These are phyloP conservation scores for Prorops nasuta DNA, from an alignment of 1,140 invertebrate species.

Conservation along the genomic window DNA sequence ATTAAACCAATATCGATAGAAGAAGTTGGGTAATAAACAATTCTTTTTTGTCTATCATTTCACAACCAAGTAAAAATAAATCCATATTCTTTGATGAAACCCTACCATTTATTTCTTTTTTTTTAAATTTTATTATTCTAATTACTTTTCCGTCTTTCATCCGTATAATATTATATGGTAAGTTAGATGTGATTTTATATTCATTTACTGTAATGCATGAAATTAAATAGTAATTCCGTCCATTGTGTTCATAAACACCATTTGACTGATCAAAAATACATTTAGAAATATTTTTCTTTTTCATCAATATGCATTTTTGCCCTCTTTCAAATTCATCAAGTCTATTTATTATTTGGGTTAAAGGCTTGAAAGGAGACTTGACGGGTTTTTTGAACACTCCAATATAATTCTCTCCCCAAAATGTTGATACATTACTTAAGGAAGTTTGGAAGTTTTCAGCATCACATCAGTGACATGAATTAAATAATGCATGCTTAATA, in stretches of 20 bases:
- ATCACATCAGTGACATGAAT: neutral
- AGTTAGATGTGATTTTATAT: neutral
- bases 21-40: neutral
- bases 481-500: conserved; percentile 6
- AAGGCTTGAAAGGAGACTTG: neutral
- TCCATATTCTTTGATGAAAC: neutral
- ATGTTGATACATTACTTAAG: neutral
- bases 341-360: conserved; percentile 5
- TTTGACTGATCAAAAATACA: neutral
- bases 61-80: neutral
- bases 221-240: neutral
- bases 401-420: conserved; percentile 7
- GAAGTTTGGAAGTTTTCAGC: neutral
- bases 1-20: neutral
- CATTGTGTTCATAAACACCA: neutral
- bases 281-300: no score
- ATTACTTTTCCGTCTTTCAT: no score
- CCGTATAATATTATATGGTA: conserved; percentile 4
- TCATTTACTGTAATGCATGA: neutral
- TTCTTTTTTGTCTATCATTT: neutral
- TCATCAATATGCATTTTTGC: neutral
- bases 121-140: no score
- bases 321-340: neutral
- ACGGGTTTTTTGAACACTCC: conserved; percentile 6
- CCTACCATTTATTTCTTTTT: no score